A percentile compares a stretch with the other conserved stretches of the same genome.
Evolutionary conservation across 1,140 invertebrate species (phyloP).

Genomic region (Streblospio benedicti): DNA sequence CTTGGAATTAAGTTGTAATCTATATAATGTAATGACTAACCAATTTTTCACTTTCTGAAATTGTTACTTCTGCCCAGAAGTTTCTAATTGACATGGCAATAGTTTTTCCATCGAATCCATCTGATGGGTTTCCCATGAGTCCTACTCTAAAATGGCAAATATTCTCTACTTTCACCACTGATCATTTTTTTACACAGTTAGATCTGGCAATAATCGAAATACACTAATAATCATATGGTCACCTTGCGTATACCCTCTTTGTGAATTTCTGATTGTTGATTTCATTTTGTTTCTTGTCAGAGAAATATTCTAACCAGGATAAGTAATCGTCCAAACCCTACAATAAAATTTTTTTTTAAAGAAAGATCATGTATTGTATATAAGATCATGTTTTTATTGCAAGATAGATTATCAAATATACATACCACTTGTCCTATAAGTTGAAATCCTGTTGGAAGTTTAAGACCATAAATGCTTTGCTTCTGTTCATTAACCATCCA

Average conservation of each 20-base stretch:
- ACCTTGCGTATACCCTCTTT: slow-evolving; percentile 27
- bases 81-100: slow-evolving; percentile 34
- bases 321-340: slow-evolving; percentile 30
- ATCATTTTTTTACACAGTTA: no score
- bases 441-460: slow-evolving; percentile 33
- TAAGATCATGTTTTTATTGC: no score
- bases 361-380: no score
- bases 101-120: slow-evolving; percentile 38
- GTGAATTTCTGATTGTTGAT: slow-evolving; percentile 20
- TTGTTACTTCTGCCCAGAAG: slow-evolving; percentile 40
- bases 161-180: no score
- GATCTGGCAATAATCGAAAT: no score
- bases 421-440: slow-evolving; percentile 29
- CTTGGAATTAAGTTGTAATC: neutral
- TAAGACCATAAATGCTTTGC: slow-evolving; percentile 30
- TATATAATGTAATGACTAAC: neutral
- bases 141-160: no score
- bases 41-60: slow-evolving; percentile 27
- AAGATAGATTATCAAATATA: no score
- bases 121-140: slow-evolving; percentile 38
- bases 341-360: slow-evolving; percentile 4
- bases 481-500: slow-evolving; percentile 29
- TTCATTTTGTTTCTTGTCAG: slow-evolving; percentile 15
- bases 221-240: no score
- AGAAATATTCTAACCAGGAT: slow-evolving; percentile 28